These are phyloP conservation scores for Drosophila arawakana DNA, from an alignment of 1,140 invertebrate genomes.

Conservation along the genomic window DNA sequence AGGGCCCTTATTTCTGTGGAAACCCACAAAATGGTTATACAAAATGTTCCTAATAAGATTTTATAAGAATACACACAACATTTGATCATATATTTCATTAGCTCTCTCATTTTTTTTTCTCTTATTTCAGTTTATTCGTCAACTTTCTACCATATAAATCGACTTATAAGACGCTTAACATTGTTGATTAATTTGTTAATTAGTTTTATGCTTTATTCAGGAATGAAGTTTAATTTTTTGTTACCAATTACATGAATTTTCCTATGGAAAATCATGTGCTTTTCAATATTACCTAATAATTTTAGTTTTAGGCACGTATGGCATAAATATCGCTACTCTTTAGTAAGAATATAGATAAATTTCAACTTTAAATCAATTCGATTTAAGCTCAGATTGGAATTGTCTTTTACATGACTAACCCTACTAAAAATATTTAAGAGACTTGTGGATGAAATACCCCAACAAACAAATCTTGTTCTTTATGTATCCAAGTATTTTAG, in stretches of 20 bases:
- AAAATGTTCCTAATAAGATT: too few relatives aligned
- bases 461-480: not conserved
- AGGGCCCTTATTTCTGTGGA: too few relatives aligned
- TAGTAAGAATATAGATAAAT: not conserved
- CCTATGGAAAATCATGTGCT: not conserved
- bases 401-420: not conserved
- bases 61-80: too few relatives aligned
- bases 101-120: not conserved
- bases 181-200: slow-evolving; percentile 3
- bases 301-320: not conserved
- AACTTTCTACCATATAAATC: not conserved
- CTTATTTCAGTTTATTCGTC: slow-evolving; percentile 9
- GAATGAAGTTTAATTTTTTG: not conserved
- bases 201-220: not conserved
- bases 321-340: not conserved
- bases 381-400: too few relatives aligned
- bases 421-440: too few relatives aligned
- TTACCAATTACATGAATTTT: not conserved
- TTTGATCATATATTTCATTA: not conserved
- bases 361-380: too few relatives aligned
- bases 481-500: too few relatives aligned
- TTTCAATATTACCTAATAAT: not conserved
- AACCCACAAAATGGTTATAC: too few relatives aligned
- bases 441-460: not conserved
- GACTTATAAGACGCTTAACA: slow-evolving; percentile 1